A percentile compares a stretch with the other conserved stretches of the same genome.
phyloP scores from a whole-genome alignment of 1,140 invertebrate genomes.

The Stegodyphus dumicola region DNA sequence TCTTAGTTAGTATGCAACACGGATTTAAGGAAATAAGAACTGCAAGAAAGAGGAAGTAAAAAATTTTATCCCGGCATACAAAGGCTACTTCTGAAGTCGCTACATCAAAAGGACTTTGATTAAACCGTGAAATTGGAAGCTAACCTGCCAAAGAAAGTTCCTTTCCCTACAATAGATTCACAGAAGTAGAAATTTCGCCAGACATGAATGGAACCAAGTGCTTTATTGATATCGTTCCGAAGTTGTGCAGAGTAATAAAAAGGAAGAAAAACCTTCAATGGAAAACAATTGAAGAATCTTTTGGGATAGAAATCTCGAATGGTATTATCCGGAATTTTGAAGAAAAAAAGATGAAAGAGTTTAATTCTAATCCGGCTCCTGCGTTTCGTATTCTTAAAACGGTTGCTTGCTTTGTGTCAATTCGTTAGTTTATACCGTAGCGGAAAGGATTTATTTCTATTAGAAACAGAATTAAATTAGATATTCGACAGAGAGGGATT shows the following conservation, averaged over 20 bases:
- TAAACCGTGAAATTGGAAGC: conserved; percentile 21
- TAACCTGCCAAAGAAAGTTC: conserved; percentile 16
- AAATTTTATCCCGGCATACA: neutral
- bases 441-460: too few species aligned
- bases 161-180: too few species aligned
- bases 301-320: conserved; percentile 1
- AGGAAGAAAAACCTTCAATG: neutral
- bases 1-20: too few species aligned
- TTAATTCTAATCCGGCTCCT: neutral
- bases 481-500: too few species aligned
- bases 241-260: neutral
- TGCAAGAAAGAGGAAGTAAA: too few species aligned
- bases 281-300: neutral
- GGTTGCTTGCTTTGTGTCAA: too few species aligned
- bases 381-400: too few species aligned
- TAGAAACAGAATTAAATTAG: too few species aligned
- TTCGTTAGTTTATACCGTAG: too few species aligned
- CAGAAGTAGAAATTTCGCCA: neutral
- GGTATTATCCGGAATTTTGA: neutral
- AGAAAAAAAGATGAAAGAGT: neutral
- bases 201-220: conserved; percentile 19
- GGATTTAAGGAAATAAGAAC: too few species aligned
- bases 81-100: neutral
- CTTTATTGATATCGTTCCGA: conserved; percentile 26
- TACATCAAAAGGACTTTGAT: conserved; percentile 10